Evolutionary conservation across 2,888 invertebrate species (phyloP).

Genomic region (Chymomyza amoena): DNA sequence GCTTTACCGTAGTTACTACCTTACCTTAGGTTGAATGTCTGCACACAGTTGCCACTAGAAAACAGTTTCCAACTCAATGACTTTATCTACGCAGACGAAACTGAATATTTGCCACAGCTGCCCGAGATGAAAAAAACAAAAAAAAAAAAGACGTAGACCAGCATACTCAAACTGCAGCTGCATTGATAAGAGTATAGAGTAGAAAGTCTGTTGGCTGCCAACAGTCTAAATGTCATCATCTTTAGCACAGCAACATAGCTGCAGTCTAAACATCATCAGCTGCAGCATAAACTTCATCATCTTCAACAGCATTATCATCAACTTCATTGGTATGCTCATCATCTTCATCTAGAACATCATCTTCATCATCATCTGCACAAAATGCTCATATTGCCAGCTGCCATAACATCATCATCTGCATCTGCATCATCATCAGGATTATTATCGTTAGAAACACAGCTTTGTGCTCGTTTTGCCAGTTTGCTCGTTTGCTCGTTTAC

Average conservation of each 20-base stretch:
- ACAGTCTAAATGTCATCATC: neutral
- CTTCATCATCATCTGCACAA: neutral
- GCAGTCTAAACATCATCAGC: too few relatives aligned
- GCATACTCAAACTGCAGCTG: neutral
- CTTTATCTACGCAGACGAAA: constrained; percentile 59
- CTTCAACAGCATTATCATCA: too few relatives aligned
- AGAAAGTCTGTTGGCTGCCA: neutral
- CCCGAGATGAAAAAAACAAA: constrained; percentile 14
- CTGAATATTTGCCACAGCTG: constrained; percentile 62
- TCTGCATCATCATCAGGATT: constrained; percentile 31
- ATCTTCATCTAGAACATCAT: too few relatives aligned
- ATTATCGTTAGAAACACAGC: neutral
- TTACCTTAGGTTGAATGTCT: neutral
- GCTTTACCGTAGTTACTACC: neutral
- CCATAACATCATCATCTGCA: neutral
- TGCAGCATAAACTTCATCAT: too few relatives aligned
- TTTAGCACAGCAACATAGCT: neutral
- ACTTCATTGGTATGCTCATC: too few relatives aligned
- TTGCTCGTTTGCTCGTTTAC: constrained; percentile 52
- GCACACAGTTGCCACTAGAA: constrained; percentile 50
- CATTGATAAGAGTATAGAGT: constrained; percentile 11
- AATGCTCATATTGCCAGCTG: too few relatives aligned
- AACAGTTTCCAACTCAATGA: constrained; percentile 69
- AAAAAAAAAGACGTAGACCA: neutral
- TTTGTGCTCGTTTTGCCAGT: constrained; percentile 68